These are phyloP conservation scores for Allolobophora icterica DNA, from an alignment of 2,888 invertebrate species.

Conservation along the genomic window DNA sequence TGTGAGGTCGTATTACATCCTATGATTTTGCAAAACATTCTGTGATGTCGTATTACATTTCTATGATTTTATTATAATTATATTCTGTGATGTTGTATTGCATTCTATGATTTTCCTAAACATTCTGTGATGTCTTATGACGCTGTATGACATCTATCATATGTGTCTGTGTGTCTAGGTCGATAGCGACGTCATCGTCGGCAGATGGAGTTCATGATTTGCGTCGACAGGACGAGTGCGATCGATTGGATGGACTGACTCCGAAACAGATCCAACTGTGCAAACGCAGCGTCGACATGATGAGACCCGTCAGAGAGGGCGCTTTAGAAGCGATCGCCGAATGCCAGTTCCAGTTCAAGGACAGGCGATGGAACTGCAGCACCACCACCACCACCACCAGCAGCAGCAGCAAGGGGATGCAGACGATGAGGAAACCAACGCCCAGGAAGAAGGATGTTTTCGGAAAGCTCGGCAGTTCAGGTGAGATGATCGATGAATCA, in stretches of 20 bases:
- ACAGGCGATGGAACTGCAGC: slow-evolving; percentile 41
- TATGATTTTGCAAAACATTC: too few relatives aligned
- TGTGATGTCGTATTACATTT: too few relatives aligned
- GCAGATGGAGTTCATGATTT: too few relatives aligned
- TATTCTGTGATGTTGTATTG: too few relatives aligned
- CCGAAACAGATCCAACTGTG: slow-evolving; percentile 36
- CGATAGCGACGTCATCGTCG: slow-evolving; percentile 23
- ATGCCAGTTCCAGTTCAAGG: slow-evolving; percentile 41
- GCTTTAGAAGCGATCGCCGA: slow-evolving; percentile 38
- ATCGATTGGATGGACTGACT: slow-evolving; percentile 36
- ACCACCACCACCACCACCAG: not conserved
- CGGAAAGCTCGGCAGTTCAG: slow-evolving; percentile 20
- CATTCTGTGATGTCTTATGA: too few relatives aligned
- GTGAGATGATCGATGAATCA: not conserved
- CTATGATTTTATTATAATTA: too few relatives aligned
- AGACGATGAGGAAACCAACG: not conserved
- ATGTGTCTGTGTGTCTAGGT: not conserved
- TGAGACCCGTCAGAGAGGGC: slow-evolving; percentile 38
- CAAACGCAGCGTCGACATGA: slow-evolving; percentile 40
- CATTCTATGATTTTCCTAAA: too few relatives aligned
- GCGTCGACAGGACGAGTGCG: slow-evolving; percentile 30
- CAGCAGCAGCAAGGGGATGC: not conserved
- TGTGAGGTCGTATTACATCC: too few relatives aligned
- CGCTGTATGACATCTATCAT: too few relatives aligned
- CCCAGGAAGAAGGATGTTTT: not conserved